phyloP scores from a whole-genome alignment of 2,888 invertebrate species.

The Polymixis flavicincta region DNA sequence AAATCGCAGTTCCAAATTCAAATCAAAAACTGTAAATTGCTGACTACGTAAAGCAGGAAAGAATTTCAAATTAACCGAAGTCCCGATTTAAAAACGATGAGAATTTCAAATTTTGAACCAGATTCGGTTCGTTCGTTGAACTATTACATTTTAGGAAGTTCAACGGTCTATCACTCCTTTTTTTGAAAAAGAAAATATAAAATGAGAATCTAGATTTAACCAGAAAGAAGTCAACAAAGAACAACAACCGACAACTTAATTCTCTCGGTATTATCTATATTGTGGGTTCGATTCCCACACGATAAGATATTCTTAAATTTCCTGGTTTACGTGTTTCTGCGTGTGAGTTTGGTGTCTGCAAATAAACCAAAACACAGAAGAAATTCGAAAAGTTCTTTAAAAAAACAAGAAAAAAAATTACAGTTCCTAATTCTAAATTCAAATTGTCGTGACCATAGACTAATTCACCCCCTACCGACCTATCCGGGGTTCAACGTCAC shows the following conservation, averaged over 20 bases:
- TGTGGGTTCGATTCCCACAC: not conserved
- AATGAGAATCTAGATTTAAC: not conserved
- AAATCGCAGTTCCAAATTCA: slow-evolving; percentile 33
- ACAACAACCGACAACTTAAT: not conserved
- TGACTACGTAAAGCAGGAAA: slow-evolving; percentile 28
- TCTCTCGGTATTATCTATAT: not conserved
- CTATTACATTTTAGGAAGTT: slow-evolving; percentile 48
- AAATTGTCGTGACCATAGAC: slow-evolving; percentile 43
- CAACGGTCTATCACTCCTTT: not conserved
- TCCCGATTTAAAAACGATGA: slow-evolving; percentile 67
- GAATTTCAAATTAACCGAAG: slow-evolving; percentile 62
- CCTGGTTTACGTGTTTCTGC: not conserved
- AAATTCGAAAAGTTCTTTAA: not conserved
- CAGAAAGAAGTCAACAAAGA: not conserved
- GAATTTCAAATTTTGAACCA: slow-evolving; percentile 80
- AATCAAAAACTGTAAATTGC: slow-evolving; percentile 45
- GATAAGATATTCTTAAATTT: not conserved
- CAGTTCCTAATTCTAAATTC: slow-evolving; percentile 25
- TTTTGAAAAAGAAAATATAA: not conserved
- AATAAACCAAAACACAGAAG: not conserved
- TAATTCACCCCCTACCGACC: slow-evolving; percentile 47
- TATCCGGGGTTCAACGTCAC: slow-evolving; percentile 54
- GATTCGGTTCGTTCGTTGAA: slow-evolving; percentile 72
- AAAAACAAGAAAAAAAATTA: not conserved
- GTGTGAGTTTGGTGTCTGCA: not conserved